A percentile compares a stretch with the other conserved stretches of the same genome.
These are phyloP conservation scores for Alectura lathami DNA, from an alignment of 2,113 vertebrate species.

Conservation along the genomic window DNA sequence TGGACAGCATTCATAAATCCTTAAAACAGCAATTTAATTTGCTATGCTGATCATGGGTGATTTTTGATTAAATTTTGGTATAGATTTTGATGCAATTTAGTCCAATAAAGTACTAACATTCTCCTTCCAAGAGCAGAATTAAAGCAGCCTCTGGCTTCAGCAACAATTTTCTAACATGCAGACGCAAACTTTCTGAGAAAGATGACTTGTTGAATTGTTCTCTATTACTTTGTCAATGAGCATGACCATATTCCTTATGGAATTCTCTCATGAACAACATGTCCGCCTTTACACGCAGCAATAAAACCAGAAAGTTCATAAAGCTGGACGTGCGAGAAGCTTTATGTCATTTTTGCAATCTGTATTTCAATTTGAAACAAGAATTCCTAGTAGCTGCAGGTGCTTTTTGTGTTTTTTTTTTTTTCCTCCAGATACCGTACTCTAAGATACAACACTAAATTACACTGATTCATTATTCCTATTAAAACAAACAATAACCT, in stretches of 20 bases:
- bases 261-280: not conserved
- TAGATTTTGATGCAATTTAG: not conserved
- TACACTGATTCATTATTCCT: slow-evolving; percentile 81
- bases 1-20: not conserved
- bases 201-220: not conserved
- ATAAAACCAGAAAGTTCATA: not conserved
- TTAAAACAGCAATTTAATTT: not conserved
- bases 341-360: slow-evolving; percentile 46
- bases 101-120: not conserved
- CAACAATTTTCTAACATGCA: not conserved
- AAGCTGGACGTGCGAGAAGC: not conserved
- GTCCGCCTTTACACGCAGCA: not conserved
- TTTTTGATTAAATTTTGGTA: not conserved
- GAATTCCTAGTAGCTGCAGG: slow-evolving; percentile 25
- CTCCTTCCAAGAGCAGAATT: not conserved
- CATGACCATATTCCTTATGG: not conserved
- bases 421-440: not conserved
- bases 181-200: not conserved
- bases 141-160: not conserved
- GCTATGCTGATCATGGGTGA: not conserved
- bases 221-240: slow-evolving; percentile 2
- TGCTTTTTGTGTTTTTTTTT: not conserved
- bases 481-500: slow-evolving; percentile 80
- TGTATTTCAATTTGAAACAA: slow-evolving; percentile 51
- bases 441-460: slow-evolving; percentile 68